Base-by-base conservation (phyloP, 1,140 invertebrate genomes). In the Micrasema minimum region DNA sequence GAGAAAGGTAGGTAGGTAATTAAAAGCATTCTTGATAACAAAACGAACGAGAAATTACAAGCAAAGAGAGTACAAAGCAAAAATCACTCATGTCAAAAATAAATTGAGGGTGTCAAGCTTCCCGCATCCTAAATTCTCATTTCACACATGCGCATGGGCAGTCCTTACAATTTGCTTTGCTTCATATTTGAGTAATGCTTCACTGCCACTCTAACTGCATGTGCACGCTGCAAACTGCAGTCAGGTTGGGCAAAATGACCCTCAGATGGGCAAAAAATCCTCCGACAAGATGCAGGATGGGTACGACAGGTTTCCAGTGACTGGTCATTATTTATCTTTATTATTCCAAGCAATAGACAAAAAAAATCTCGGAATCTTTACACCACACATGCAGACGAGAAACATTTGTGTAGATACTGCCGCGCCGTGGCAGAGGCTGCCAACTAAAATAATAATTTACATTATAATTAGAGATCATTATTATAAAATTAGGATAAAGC, bases 271-370 rank as follows among this genome's bases (percentile, higher is more conserved):
- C 55, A 59, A 59, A 59, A 59, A 59, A 59, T 3, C 6, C 16
- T 14, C 35, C 16, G 55, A 22, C 48, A 51, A 51, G 48, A 51
- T 59, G 55, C 35, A 41, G 35, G 37, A 59, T 59, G 55, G 55
- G 55, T 2, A 23, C 55, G 55, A 59, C 55, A 59, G 55, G 55
- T 59, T 59, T 59, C 55, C 55, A 14, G 38, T 59, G 55, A 59
- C 55, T 59, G 37, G 37, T 23, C 37, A 59, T 59, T 41, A 59
- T 59, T 59, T 59, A 59, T 59, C 55, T 59, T 59, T 59, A 59
- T 59, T 59, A 59, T 59, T 59, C 22, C 55, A 41, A 22, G 55
- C 55, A 59, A 41, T 59, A 59, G 55, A 59, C 18, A 59, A 59
- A 59, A 59, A 59, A 59, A 22, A n/a, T 57, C 26, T 31, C 26